phyloP scores from a whole-genome alignment of 1,140 invertebrate species.

The Belonocnema kinseyi region DNA sequence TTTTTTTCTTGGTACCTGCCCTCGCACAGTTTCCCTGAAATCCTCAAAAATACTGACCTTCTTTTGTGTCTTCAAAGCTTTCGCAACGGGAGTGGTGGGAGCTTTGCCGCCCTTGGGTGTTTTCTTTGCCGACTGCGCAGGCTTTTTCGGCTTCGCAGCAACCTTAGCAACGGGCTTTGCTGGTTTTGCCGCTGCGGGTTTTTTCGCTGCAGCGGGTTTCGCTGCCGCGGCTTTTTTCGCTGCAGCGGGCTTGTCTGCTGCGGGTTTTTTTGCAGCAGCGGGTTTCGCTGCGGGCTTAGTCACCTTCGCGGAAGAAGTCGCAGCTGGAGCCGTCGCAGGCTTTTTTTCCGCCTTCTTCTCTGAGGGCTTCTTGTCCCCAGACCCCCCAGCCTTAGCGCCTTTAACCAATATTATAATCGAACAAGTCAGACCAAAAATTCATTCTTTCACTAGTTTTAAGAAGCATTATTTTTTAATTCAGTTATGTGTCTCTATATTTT shows the following conservation, averaged over 20 bases:
- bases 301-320: constrained; percentile 46
- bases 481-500: constrained; percentile 55
- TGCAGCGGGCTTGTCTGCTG: not conserved
- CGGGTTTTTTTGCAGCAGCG: not conserved
- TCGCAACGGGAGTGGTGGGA: constrained; percentile 72
- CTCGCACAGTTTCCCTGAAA: not conserved
- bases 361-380: constrained; percentile 80
- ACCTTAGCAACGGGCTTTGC: not conserved
- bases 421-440: constrained; percentile 47
- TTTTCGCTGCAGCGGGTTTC: not conserved
- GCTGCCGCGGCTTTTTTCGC: not conserved
- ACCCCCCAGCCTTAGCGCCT: constrained; percentile 69
- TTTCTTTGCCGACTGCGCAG: constrained; percentile 75
- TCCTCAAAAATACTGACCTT: constrained; percentile 79
- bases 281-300: constrained; percentile 62
- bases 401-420: constrained; percentile 28
- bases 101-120: constrained; percentile 74
- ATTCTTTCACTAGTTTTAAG: not conserved
- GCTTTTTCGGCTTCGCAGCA: constrained; percentile 45
- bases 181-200: not conserved
- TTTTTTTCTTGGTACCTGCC: too few species aligned
- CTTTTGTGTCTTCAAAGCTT: constrained; percentile 85
- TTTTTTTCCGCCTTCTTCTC: constrained; percentile 81
- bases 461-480: constrained; percentile 54
- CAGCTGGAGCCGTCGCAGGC: constrained; percentile 68